Evolutionary conservation across 2,888 invertebrate species (phyloP).

Genomic region (Orthonevra nobilis): DNA sequence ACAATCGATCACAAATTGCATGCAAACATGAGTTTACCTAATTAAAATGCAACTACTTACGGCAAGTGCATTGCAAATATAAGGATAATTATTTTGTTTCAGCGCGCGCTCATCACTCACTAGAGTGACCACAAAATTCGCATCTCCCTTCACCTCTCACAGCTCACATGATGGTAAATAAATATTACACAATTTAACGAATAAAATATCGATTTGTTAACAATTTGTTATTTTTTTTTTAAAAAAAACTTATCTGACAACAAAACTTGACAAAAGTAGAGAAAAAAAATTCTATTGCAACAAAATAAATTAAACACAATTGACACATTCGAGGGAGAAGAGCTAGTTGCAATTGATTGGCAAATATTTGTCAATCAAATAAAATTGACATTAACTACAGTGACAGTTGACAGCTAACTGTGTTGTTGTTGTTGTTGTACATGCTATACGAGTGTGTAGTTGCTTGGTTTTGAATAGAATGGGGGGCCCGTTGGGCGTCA

Average conservation of each 20-base stretch:
- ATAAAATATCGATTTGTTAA: slow-evolving; percentile 60
- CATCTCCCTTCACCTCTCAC: not conserved
- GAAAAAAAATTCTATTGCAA: slow-evolving; percentile 14
- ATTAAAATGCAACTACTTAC: slow-evolving; percentile 58
- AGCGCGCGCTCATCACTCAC: slow-evolving; percentile 22
- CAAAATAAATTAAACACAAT: slow-evolving; percentile 16
- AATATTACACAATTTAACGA: slow-evolving; percentile 23
- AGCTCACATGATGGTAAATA: slow-evolving; percentile 11
- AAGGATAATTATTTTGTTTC: slow-evolving; percentile 50
- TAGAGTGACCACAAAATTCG: not conserved
- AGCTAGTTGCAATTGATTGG: slow-evolving; percentile 32
- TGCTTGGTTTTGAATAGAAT: too few relatives aligned
- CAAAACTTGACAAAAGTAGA: slow-evolving; percentile 36
- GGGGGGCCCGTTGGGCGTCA: not conserved
- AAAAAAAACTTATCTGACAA: slow-evolving; percentile 11
- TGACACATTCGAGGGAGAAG: slow-evolving; percentile 39
- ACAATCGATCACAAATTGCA: slow-evolving; percentile 16
- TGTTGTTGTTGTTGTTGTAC: too few relatives aligned
- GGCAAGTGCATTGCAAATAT: slow-evolving; percentile 49
- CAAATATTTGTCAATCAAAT: slow-evolving; percentile 63
- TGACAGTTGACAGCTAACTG: too few relatives aligned
- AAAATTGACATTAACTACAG: slow-evolving; percentile 48
- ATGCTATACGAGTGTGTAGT: too few relatives aligned
- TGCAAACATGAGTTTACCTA: slow-evolving; percentile 24
- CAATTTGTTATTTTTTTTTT: too few relatives aligned